These are phyloP conservation scores for Hymenochirus boettgeri DNA, from an alignment of 2,113 vertebrate species.

Conservation along the genomic window DNA sequence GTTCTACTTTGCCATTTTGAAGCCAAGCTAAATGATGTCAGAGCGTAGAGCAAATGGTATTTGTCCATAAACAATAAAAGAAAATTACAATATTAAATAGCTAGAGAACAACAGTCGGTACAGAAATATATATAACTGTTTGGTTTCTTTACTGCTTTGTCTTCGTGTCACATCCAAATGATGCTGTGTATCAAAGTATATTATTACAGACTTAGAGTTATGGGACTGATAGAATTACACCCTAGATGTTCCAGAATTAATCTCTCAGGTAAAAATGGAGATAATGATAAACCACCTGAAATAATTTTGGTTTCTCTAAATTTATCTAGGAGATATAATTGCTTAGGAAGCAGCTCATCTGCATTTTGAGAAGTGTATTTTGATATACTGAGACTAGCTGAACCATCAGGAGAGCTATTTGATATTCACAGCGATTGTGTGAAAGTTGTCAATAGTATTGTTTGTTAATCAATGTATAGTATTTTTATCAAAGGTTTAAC, in stretches of 20 bases:
- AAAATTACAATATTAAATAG: constrained; percentile 10
- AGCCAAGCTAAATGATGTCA: no score
- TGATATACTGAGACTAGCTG: constrained; percentile 25
- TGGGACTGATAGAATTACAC: constrained; percentile 36
- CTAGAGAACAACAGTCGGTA: constrained; percentile 2
- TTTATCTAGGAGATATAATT: constrained; percentile 35
- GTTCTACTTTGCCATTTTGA: no score
- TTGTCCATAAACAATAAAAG: constrained; percentile 10
- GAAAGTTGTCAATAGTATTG: neutral
- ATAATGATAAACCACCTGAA: constrained; percentile 39
- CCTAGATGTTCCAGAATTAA: constrained; percentile 32
- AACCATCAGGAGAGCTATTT: constrained; percentile 17
- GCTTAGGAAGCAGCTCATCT: constrained; percentile 36
- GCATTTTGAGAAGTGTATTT: constrained; percentile 18
- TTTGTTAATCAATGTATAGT: constrained; percentile 1
- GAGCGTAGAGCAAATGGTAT: no score
- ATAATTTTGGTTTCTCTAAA: constrained; percentile 30
- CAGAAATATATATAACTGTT: constrained; percentile 5
- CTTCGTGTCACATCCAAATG: neutral
- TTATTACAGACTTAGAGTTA: constrained; percentile 30
- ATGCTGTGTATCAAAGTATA: constrained; percentile 27
- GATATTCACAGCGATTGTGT: constrained; percentile 12
- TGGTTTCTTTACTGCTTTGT: constrained; percentile 13
- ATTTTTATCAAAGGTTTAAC: no score
- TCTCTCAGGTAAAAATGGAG: constrained; percentile 29